Conservation (phyloP, 2,113 vertebrate species). For the Panthera uncia region DNA sequence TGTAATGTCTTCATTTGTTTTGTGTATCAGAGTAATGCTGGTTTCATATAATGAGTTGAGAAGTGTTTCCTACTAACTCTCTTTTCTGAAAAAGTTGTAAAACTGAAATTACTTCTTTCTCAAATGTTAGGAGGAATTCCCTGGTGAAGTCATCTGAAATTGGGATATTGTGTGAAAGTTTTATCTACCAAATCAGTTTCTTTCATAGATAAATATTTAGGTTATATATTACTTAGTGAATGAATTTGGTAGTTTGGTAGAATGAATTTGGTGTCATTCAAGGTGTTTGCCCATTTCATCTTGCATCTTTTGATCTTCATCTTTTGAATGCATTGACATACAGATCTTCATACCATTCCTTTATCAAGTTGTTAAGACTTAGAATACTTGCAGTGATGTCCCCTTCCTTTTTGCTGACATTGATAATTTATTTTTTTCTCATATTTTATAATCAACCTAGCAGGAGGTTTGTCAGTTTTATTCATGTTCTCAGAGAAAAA, state of each 20-base stretch:
- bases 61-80: not conserved
- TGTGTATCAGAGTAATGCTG: not conserved
- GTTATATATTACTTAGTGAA: not conserved
- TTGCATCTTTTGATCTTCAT: too few species aligned
- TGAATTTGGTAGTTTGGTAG: not conserved
- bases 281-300: not conserved
- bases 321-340: not conserved
- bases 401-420: not conserved
- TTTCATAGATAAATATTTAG: not conserved
- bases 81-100: not conserved
- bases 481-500: not conserved
- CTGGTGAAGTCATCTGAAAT: not conserved
- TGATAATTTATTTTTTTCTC: not conserved
- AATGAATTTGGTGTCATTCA: not conserved
- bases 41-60: not conserved
- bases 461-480: not conserved
- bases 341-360: not conserved
- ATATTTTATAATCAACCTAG: not conserved
- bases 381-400: not conserved
- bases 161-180: not conserved
- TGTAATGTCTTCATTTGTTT: not conserved
- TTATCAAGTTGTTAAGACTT: not conserved
- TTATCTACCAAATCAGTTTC: not conserved
- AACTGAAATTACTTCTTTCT: not conserved
- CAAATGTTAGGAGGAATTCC: not conserved